These are phyloP conservation scores for Leucoptera coffeella DNA, from an alignment of 2,888 invertebrate genomes.

Conservation along the genomic window DNA sequence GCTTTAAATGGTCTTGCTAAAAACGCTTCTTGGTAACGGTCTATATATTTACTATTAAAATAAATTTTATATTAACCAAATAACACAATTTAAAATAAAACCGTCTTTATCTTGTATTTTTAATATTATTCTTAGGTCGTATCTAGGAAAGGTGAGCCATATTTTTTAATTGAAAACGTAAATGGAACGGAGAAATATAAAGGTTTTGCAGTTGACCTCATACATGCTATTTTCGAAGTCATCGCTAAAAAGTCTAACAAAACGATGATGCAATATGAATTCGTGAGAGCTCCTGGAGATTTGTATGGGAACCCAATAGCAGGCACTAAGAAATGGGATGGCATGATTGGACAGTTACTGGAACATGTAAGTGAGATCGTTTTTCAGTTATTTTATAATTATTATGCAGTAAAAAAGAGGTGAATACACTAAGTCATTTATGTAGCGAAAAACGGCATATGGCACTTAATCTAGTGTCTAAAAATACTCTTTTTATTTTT, in stretches of 20 bases:
- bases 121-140: too few relatives aligned
- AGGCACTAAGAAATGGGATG: constrained; percentile 69
- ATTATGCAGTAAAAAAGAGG: not conserved
- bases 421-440: too few relatives aligned
- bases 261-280: constrained; percentile 56
- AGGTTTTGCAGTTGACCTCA: constrained; percentile 84
- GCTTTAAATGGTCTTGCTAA: too few relatives aligned
- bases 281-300: constrained; percentile 59
- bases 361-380: constrained; percentile 57
- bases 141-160: constrained; percentile 26
- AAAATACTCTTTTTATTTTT: too few relatives aligned
- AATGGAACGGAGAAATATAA: constrained; percentile 46
- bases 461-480: too few relatives aligned
- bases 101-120: too few relatives aligned
- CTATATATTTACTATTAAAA: too few relatives aligned
- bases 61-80: too few relatives aligned
- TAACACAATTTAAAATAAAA: too few relatives aligned
- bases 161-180: constrained; percentile 18
- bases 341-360: constrained; percentile 65
- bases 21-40: too few relatives aligned
- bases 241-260: constrained; percentile 15
- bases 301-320: constrained; percentile 61
- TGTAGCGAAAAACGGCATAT: too few relatives aligned
- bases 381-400: not conserved
- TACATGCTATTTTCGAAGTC: constrained; percentile 58